A percentile compares a stretch with the other conserved stretches of the same genome.
phyloP scores from a whole-genome alignment of 2,797 vertebrate genomes.

The Remorina albescens region DNA sequence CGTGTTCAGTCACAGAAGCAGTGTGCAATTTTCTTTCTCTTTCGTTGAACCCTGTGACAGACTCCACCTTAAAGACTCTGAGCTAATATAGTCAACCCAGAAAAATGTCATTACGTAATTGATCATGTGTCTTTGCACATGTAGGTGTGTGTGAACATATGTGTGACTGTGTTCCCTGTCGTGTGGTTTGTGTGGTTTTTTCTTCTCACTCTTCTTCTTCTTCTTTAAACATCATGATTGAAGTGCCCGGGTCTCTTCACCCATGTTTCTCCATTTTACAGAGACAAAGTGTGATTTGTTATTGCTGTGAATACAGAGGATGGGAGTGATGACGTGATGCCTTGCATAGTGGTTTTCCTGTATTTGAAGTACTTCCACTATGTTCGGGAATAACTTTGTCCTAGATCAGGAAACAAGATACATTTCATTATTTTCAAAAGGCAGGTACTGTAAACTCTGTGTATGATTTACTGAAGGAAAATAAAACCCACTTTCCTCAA shows the following conservation, averaged over 20 bases:
- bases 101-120: slow-evolving; percentile 33
- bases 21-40: slow-evolving; percentile 21
- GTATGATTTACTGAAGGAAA: background rate
- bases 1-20: background rate
- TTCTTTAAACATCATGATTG: background rate
- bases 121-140: background rate
- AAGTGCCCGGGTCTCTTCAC: background rate
- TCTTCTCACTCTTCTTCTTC: too few species aligned
- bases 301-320: background rate
- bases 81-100: background rate
- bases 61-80: slow-evolving; percentile 51
- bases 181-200: background rate
- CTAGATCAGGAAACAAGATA: background rate
- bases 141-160: slow-evolving; percentile 2
- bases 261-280: background rate
- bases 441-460: background rate
- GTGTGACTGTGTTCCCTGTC: background rate
- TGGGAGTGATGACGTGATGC: background rate
- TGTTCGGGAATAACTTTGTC: background rate
- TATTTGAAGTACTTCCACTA: slow-evolving; percentile 6
- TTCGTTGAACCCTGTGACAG: slow-evolving; percentile 24
- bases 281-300: too few species aligned
- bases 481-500: background rate
- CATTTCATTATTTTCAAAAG: background rate
- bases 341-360: slow-evolving; percentile 11